phyloP scores from a whole-genome alignment of 1,140 invertebrate genomes.

The Thaumatotibia leucotreta region DNA sequence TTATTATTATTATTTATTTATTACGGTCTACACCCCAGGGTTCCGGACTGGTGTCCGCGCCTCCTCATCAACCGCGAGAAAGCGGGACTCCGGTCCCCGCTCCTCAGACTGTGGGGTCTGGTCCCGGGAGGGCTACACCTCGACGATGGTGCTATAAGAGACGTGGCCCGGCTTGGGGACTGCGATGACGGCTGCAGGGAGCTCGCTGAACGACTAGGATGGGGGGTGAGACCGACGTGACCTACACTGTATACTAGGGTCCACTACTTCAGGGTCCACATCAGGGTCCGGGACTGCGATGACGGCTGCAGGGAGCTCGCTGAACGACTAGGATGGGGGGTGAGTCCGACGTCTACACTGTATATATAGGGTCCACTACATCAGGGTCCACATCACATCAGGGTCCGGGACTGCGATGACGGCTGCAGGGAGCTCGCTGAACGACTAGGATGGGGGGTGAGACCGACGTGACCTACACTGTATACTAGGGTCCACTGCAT shows the following conservation, averaged over 20 bases:
- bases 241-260: too few species aligned
- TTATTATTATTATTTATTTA: too few species aligned
- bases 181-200: constrained; percentile 91
- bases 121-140: constrained; percentile 80
- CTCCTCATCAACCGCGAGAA: constrained; percentile 90
- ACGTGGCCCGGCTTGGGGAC: constrained; percentile 91
- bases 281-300: too few species aligned
- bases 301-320: constrained; percentile 81
- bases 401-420: constrained; percentile 92
- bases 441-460: constrained; percentile 91
- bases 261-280: too few species aligned
- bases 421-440: constrained; percentile 88
- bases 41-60: constrained; percentile 83
- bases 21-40: constrained; percentile 72
- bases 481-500: too few species aligned
- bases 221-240: constrained; percentile 83
- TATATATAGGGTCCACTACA: too few species aligned
- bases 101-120: constrained; percentile 47
- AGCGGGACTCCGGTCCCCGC: constrained; percentile 67
- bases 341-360: constrained; percentile 72
- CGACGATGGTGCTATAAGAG: constrained; percentile 82
- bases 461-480: too few species aligned
- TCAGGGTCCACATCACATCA: too few species aligned
- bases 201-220: constrained; percentile 90
- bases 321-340: too few species aligned